phyloP scores from a whole-genome alignment of 2,888 invertebrate species.

The Andrena praecox region DNA sequence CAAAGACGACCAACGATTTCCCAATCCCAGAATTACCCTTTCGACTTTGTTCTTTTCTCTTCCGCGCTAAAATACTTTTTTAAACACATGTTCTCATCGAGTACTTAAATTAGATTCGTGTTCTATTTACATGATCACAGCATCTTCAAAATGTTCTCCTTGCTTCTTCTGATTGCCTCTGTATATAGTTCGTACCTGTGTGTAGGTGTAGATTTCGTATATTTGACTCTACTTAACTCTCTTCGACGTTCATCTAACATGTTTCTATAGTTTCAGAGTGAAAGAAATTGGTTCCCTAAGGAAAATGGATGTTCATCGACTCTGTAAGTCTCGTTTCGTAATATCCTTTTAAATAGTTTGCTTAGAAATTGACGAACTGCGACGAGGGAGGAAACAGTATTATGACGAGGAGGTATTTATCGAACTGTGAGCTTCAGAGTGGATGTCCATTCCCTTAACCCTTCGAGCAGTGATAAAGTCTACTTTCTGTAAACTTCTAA shows the following conservation, averaged over 20 bases:
- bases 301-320: background rate
- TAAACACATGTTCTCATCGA: background rate
- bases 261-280: background rate
- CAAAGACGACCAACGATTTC: background rate
- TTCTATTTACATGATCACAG: too few species aligned
- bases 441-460: background rate
- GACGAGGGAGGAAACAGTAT: background rate
- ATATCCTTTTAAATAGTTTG: background rate
- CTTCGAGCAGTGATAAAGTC: too few species aligned
- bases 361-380: background rate
- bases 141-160: slow-evolving; percentile 12
- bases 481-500: too few species aligned
- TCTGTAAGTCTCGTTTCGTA: background rate
- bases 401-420: background rate
- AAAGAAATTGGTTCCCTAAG: background rate
- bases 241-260: background rate
- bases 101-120: background rate
- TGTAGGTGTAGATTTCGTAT: slow-evolving; percentile 24
- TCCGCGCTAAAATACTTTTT: background rate
- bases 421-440: background rate
- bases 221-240: background rate
- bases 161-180: slow-evolving; percentile 88
- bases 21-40: background rate
- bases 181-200: slow-evolving; percentile 67
- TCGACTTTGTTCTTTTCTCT: too few species aligned